Base-by-base conservation (phyloP, 2,797 vertebrate genomes). In the Halcyon smyrnensis region DNA sequence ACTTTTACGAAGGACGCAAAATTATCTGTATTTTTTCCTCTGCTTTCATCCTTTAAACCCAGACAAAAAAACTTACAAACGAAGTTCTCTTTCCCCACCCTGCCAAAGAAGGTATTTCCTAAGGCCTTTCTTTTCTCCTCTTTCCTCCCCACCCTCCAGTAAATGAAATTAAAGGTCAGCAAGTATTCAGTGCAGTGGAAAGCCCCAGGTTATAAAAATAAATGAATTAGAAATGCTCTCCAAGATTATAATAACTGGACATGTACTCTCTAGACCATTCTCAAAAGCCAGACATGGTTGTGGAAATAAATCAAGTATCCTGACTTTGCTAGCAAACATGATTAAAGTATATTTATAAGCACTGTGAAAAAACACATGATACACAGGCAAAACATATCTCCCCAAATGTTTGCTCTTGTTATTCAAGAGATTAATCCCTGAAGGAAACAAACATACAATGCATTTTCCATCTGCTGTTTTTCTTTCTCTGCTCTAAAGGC, bases 61-160 rank as follows among this genome's bases (percentile, higher is more conserved):
- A 76, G 88, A 70, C 20, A 36, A 50, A 25, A 73, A 50, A 25
- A 74, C 8, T 63, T 79, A 56, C 17, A 67, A 37, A 59, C 46
- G 70, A 92, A 89, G 68, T 50, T 57, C 56, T n/a, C n/a, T 59
- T 59, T 59, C 56, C n/a, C 56, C 56, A 59, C 56, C 56, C 56
- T 36, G n/a, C 56, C 56, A 59, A 59, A 59, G n/a, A 59, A 36
- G 56, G 56, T 36, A 96, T 94, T 96, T 97, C 76, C 91, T 93
- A 91, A 87, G 20, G 65, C 53, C 54, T 91, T 92, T 91, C 82
- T 93, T 95, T 94, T 65, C 70, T 90, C 56, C 69, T 91, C 45
- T 90, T 93, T 93, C 94, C 90, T 88, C 86, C 23, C 93, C 92
- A 87, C 81, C 86, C 90, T 93, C 64, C 39, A 90, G 56, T 89